Conservation (phyloP, 2,113 vertebrate species). For the Cavia porcellus region DNA sequence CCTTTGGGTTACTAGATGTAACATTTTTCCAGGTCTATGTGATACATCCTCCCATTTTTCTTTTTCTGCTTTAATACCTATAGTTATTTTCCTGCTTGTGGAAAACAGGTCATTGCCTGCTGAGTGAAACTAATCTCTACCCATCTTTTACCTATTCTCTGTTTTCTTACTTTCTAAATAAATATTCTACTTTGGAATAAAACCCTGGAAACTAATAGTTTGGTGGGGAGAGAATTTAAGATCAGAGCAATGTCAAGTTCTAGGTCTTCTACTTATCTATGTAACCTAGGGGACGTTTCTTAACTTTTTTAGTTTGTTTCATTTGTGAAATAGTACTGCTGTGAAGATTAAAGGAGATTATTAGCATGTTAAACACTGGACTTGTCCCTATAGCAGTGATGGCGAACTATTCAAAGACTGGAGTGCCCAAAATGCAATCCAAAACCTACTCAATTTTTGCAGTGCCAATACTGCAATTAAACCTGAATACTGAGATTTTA, state of each 20-base stretch:
- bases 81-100: not conserved
- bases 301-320: slow-evolving; percentile 35
- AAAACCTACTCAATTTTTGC: not conserved
- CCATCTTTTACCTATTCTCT: not conserved
- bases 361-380: not conserved
- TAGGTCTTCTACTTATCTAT: not conserved
- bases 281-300: slow-evolving; percentile 13
- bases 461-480: not conserved
- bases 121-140: slow-evolving; percentile 1
- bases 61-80: not conserved
- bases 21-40: not conserved
- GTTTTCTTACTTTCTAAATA: slow-evolving; percentile 40
- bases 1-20: not conserved
- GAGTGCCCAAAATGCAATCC: not conserved
- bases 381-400: not conserved
- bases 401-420: not conserved
- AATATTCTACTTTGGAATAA: slow-evolving; percentile 36
- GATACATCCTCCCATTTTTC: not conserved
- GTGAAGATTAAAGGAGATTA: not conserved
- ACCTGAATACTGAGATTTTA: not conserved
- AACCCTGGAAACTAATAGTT: slow-evolving; percentile 43
- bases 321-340: slow-evolving; percentile 26
- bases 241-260: not conserved
- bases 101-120: not conserved
- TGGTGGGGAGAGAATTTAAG: slow-evolving; percentile 21